Evolutionary conservation across 2,888 invertebrate genomes (phyloP).

Genomic region (Diabrotica balteata): DNA sequence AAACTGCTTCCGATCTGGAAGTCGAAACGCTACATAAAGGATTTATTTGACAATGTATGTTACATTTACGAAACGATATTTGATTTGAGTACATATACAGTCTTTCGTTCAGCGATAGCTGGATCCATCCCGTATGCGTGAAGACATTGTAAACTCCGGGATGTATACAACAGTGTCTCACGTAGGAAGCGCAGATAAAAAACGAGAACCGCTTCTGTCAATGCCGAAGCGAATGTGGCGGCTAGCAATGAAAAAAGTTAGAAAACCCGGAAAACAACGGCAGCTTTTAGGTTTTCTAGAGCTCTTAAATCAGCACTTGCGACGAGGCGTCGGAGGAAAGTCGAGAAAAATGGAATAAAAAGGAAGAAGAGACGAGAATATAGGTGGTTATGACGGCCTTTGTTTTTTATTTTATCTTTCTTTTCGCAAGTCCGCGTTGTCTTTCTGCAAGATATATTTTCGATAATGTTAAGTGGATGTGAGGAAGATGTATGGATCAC

Average conservation of each 20-base stretch:
- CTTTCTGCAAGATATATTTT: slow-evolving; percentile 16
- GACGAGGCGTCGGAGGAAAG: slow-evolving; percentile 3
- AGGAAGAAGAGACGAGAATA: slow-evolving; percentile 10
- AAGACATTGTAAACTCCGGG: not conserved
- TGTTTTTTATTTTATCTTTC: slow-evolving; percentile 20
- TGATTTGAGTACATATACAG: too few relatives aligned
- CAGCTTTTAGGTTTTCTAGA: slow-evolving; percentile 38
- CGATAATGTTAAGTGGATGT: slow-evolving; percentile 20
- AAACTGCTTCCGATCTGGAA: too few relatives aligned
- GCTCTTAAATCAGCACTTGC: slow-evolving; percentile 37
- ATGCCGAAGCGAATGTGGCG: slow-evolving; percentile 28
- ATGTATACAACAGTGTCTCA: not conserved
- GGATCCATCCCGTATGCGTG: not conserved
- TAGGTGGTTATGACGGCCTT: slow-evolving; percentile 23
- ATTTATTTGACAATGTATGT: too few relatives aligned
- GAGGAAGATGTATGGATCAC: not conserved
- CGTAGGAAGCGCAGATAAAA: slow-evolving; percentile 2
- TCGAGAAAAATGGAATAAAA: slow-evolving; percentile 9
- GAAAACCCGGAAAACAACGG: slow-evolving; percentile 37
- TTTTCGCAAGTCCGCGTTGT: not conserved
- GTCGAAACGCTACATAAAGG: too few relatives aligned
- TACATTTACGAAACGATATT: too few relatives aligned
- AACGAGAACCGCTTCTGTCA: slow-evolving; percentile 3
- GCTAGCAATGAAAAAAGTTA: slow-evolving; percentile 36
- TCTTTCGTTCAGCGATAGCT: not conserved